Evolutionary conservation across 64 coral and sea anemone species (phyloP), one percentile per base, ranked within the genome.

Genomic region (Montipora cactus): DNA sequence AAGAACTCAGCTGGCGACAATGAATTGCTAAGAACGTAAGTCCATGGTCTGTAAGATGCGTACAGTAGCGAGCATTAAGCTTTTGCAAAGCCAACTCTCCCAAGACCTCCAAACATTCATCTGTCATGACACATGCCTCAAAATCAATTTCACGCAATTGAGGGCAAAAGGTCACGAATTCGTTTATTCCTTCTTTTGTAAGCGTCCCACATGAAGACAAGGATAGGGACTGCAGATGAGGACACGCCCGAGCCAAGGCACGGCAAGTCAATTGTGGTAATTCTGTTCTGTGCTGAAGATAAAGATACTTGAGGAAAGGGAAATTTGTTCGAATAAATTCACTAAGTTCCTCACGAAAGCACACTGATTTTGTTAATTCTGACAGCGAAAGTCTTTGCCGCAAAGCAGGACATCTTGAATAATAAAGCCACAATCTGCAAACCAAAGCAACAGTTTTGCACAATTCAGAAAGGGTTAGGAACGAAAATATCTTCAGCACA

Each of bases 31-130:
- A 19, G 37, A 84, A 88, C 50, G 48, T 81, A 14, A 99, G 68
- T 44, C 95, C 84, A 48, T 87, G 25, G 59, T 99, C 95, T 68
- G 89, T 94, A 28, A 99, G 74, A 46, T 92, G 81, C 9, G 87
- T 94, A 50, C 97, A 99, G 67, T 99, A 88, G 44, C 92, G 96
- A 12, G 91, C 89, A 90, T 96, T 96, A 19, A 99, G 37, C 48
- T 44, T 92, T 6, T 81, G 94, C 58, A 99, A 79, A 19, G 89
- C 88, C 51, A 98, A 44, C 9, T 89, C 67, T 8, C 80, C 47
- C 67, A 94, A n/a, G 20, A 81, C 73, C 18, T 74, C 47, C 5
- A 99, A 78, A 77, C 51, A 75, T 19, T 90, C 91, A 87, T 99
- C 91, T 47, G 84, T 92, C 59, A 99, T 81, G 48, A 88, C 84